Conservation (phyloP, 2,888 invertebrate genomes). For the Teleogryllus oceanicus region DNA sequence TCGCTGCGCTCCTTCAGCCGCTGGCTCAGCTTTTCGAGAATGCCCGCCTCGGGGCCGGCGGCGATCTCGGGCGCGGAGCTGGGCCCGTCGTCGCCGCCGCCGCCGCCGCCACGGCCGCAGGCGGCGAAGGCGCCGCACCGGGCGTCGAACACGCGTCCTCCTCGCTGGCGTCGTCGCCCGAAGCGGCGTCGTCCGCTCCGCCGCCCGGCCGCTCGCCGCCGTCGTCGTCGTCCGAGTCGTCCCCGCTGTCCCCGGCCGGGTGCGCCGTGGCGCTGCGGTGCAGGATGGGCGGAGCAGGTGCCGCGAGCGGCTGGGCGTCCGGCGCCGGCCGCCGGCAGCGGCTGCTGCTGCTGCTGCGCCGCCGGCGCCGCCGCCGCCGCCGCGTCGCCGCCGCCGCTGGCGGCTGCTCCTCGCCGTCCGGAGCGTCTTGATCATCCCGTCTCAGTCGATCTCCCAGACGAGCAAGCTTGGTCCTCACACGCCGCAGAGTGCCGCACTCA, state of each 20-base stretch:
- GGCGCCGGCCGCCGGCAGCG: slow-evolving; percentile 23
- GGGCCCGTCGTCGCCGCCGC: not conserved
- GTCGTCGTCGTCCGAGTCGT: not conserved
- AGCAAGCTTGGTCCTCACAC: slow-evolving; percentile 37
- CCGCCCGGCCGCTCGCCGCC: slow-evolving; percentile 24
- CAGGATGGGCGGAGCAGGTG: slow-evolving; percentile 38
- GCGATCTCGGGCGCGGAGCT: slow-evolving; percentile 26
- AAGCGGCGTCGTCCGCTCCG: not conserved
- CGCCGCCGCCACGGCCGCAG: not conserved
- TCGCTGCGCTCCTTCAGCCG: slow-evolving; percentile 56
- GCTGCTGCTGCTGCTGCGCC: slow-evolving; percentile 26
- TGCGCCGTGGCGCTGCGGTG: slow-evolving; percentile 31
- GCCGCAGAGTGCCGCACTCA: slow-evolving; percentile 36
- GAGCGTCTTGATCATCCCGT: slow-evolving; percentile 34
- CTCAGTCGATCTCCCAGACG: slow-evolving; percentile 35
- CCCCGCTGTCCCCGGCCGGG: slow-evolving; percentile 25
- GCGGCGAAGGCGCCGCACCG: not conserved
- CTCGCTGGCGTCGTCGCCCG: slow-evolving; percentile 20
- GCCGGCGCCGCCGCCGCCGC: slow-evolving; percentile 12
- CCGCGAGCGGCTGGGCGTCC: slow-evolving; percentile 21
- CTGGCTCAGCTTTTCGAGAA: slow-evolving; percentile 55
- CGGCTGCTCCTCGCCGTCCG: slow-evolving; percentile 22
- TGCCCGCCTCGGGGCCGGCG: slow-evolving; percentile 26
- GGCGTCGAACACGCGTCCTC: not conserved
- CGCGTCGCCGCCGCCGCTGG: not conserved